phyloP scores from a whole-genome alignment of 2,113 vertebrate species.

The Neodon shergylaensis region DNA sequence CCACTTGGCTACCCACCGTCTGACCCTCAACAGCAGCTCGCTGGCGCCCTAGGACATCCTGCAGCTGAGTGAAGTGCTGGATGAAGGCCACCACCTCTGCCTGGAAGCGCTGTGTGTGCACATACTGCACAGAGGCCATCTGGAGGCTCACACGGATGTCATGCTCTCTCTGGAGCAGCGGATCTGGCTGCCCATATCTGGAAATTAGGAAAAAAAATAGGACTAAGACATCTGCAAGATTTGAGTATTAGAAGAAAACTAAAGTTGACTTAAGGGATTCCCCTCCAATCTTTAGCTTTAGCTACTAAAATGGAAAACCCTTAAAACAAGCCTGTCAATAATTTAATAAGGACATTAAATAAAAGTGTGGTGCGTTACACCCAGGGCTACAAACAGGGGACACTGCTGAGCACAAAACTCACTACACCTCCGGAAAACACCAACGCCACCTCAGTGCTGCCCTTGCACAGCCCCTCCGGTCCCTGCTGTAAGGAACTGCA shows the following conservation, averaged over 20 bases:
- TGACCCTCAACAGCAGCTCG: slow-evolving; percentile 96
- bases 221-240: background rate
- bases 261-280: background rate
- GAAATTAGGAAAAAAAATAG: rapidly evolving
- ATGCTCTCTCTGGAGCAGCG: slow-evolving; percentile 88
- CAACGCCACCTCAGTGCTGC: background rate
- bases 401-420: background rate
- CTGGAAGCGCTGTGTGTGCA: slow-evolving; percentile 98
- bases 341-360: background rate
- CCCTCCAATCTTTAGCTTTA: background rate
- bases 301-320: background rate
- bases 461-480: background rate
- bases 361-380: rapidly evolving
- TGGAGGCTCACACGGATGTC: slow-evolving; percentile 91
- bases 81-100: slow-evolving; percentile 96
- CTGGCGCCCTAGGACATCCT: slow-evolving; percentile 96
- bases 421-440: background rate
- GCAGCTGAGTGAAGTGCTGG: slow-evolving; percentile 97
- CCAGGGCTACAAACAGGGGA: background rate
- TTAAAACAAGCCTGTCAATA: background rate
- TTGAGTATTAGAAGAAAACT: background rate
- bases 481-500: background rate
- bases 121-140: slow-evolving; percentile 98
- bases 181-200: slow-evolving; percentile 91
- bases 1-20: slow-evolving; percentile 86